phyloP scores from a whole-genome alignment of 2,113 vertebrate genomes.

The Sterrhoptilus dennistouni region DNA sequence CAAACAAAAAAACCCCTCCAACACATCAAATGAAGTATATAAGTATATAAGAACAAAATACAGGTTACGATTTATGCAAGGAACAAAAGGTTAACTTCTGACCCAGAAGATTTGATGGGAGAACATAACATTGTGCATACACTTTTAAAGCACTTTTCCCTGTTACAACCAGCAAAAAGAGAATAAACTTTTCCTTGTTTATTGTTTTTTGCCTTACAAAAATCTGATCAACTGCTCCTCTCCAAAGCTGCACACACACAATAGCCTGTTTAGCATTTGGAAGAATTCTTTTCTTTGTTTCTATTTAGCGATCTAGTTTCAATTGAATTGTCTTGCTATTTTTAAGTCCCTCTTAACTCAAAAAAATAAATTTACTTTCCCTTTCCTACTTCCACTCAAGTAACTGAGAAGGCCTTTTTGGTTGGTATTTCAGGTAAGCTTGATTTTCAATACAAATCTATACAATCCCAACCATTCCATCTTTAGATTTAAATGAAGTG shows the following conservation, averaged over 20 bases:
- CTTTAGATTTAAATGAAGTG: neutral
- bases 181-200: neutral
- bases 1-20: fast-evolving
- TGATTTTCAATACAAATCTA: neutral
- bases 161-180: neutral
- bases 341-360: neutral
- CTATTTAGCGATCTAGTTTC: neutral
- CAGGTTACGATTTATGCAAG: neutral
- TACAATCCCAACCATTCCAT: neutral
- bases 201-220: neutral
- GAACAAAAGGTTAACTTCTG: neutral
- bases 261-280: neutral
- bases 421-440: neutral
- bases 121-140: neutral
- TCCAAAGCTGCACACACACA: neutral
- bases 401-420: neutral
- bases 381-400: neutral
- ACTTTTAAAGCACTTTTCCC: neutral
- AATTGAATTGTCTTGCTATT: neutral
- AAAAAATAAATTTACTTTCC: neutral
- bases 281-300: neutral
- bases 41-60: neutral
- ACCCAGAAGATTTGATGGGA: neutral
- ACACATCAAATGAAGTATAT: neutral
- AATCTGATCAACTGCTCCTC: neutral